Base-by-base conservation (phyloP, 2,888 invertebrate genomes). In the Ectemnius continuus region DNA sequence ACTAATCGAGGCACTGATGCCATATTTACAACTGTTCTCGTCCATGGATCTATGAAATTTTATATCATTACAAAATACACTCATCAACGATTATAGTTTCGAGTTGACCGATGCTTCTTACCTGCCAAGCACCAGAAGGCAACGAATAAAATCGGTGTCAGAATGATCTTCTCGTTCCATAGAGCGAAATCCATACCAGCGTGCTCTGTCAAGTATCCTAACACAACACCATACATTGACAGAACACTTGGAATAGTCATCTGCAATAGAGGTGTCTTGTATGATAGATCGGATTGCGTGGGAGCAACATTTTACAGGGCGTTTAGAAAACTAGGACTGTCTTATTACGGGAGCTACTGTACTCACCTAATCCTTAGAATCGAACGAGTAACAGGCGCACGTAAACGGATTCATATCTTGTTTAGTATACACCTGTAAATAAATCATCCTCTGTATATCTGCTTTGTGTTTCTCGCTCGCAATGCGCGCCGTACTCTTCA, bases 141-240 rank as follows among this genome's bases (percentile, higher is more conserved):
- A 46, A 92, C 90, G 87, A 93, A 92, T 78, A 94, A 91, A 78
- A 94, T 91, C 0, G 94, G 94, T 63, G 94, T 93, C 68, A 94
- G 87, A 2, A 93, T 92, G 66, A 94, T 91, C 75, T 93, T 92
- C 70, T 93, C 92, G 60, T 93, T 93, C 94, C 94, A 94, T 84
- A 94, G 36, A 66, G 85, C 76, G 69, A 84, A 82, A 16, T 84
- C 81, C 4, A 67, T n/a, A 5, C 66, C 68, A 14, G 74, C 67
- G 8, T 71, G 70, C 61, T 71, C 74, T 4, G 60, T 72, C 45
- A 88, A 76, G 64, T 83, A 83, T 23, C 84, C 88, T 65, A 88
- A 61, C 13, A 86, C 84, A 26, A 87, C 78, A 6, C 88, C 89
- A 14, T 89, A 89, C 85, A 89, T 88, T 26, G 88, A 83, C 47